A percentile compares a stretch with the other conserved stretches of the same genome.
These are phyloP conservation scores for Eonycteris spelaea DNA, from an alignment of 2,113 vertebrate genomes.

Conservation along the genomic window DNA sequence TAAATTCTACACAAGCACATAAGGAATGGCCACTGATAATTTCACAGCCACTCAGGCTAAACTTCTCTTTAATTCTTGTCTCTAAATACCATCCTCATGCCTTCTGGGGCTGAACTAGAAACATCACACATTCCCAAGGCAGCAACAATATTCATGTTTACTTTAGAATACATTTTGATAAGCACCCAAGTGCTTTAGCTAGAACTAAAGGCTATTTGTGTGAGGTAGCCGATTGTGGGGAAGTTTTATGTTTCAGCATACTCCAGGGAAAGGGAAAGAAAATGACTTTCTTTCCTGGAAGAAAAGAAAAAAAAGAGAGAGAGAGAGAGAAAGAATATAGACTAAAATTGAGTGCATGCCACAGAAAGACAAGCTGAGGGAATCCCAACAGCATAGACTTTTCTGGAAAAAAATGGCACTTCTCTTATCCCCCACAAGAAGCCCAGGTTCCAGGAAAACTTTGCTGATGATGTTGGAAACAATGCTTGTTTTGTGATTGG, in stretches of 20 bases:
- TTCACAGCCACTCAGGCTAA: background rate
- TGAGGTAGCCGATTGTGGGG: background rate
- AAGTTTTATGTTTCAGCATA: slow-evolving; percentile 50
- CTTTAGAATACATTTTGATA: background rate
- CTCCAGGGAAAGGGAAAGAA: background rate
- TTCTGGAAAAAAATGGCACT: slow-evolving; percentile 61
- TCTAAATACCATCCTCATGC: background rate
- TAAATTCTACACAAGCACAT: background rate
- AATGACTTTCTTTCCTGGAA: slow-evolving; percentile 49
- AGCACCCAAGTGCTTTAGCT: background rate
- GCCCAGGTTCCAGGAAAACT: slow-evolving; percentile 57
- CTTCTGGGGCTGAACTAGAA: background rate
- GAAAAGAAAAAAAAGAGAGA: background rate
- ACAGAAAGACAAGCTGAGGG: slow-evolving; percentile 59
- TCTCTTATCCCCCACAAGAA: background rate
- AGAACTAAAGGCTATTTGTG: background rate
- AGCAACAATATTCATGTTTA: background rate
- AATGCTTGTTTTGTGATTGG: slow-evolving; percentile 71
- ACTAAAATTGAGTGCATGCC: background rate
- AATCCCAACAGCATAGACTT: slow-evolving; percentile 69
- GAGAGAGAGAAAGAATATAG: background rate
- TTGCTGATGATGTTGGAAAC: slow-evolving; percentile 67
- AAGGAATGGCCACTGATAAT: background rate
- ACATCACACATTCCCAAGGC: background rate
- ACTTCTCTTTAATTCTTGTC: background rate